Evolutionary conservation across 2,797 vertebrate genomes (phyloP).

Genomic region (Macrochelys suwanniensis): DNA sequence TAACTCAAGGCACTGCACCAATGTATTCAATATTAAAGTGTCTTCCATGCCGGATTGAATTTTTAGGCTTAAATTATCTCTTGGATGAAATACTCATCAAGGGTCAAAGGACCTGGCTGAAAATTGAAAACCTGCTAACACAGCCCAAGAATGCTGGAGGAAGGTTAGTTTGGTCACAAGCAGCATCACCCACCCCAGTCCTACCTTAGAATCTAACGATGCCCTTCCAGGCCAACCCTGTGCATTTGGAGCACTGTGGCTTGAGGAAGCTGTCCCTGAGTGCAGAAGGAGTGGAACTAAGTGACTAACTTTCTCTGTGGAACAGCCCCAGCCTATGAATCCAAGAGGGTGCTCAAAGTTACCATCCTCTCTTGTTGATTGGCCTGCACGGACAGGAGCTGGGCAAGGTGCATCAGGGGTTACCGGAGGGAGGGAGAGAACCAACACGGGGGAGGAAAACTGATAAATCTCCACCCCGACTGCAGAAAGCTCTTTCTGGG

Average conservation of each 20-base stretch:
- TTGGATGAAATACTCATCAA: no score
- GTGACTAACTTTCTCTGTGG: background rate
- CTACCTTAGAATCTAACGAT: background rate
- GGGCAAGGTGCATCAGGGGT: background rate
- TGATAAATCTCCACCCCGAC: fast-evolving
- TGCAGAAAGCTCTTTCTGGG: background rate
- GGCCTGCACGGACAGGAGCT: background rate
- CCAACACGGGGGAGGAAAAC: background rate
- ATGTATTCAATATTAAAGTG: background rate
- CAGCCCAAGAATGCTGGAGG: background rate
- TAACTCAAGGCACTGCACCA: background rate
- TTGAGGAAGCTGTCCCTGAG: background rate
- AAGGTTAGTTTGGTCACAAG: background rate
- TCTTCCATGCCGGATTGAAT: background rate
- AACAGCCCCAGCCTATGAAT: background rate
- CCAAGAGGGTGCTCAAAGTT: background rate
- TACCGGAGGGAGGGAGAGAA: background rate
- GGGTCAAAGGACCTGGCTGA: background rate
- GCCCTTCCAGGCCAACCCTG: background rate
- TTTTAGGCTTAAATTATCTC: background rate
- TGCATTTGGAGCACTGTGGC: background rate
- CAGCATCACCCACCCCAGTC: background rate
- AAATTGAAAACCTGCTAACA: background rate
- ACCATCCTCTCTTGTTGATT: background rate
- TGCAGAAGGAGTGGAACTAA: background rate